Conservation (phyloP, 2,797 vertebrate species). For the Anguilla marmorata region DNA sequence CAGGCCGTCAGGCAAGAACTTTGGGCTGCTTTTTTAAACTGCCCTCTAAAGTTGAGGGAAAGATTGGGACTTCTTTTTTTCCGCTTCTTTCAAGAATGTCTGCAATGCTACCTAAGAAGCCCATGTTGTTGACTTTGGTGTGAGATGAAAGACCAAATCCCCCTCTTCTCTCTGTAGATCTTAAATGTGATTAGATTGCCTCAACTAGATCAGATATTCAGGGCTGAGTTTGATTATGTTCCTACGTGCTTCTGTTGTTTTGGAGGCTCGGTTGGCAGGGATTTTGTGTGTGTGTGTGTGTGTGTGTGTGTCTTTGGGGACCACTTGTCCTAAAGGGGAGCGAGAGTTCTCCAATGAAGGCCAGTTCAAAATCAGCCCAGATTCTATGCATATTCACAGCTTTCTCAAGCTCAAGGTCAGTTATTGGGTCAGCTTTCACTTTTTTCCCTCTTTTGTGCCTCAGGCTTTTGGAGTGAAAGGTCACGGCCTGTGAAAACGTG, state of each 20-base stretch:
- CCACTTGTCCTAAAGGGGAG: constrained; percentile 28
- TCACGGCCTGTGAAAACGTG: not conserved
- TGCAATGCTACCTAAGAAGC: constrained; percentile 75
- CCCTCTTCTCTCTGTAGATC: constrained; percentile 70
- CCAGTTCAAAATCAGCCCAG: not conserved
- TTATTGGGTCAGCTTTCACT: not conserved
- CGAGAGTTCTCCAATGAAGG: constrained; percentile 36
- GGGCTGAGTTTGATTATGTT: constrained; percentile 64
- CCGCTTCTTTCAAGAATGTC: constrained; percentile 72
- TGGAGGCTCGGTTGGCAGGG: constrained; percentile 37
- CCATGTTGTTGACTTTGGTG: constrained; percentile 77
- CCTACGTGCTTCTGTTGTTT: constrained; percentile 61
- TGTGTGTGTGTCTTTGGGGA: not conserved
- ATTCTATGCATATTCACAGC: constrained; percentile 9
- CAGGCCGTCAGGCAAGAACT: constrained; percentile 44
- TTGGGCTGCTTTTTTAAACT: constrained; percentile 40
- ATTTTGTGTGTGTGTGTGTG: not conserved
- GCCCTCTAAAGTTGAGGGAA: constrained; percentile 56
- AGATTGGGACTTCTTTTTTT: constrained; percentile 48
- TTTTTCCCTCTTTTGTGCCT: not conserved
- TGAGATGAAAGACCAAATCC: constrained; percentile 72
- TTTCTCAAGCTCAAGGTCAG: not conserved
- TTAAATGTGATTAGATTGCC: constrained; percentile 72
- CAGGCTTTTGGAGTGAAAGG: not conserved
- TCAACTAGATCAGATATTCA: constrained; percentile 65